A percentile compares a stretch with the other conserved stretches of the same genome.
These are phyloP conservation scores for Pachyuromys duprasi DNA, from an alignment of 2,797 vertebrate genomes.

Conservation along the genomic window DNA sequence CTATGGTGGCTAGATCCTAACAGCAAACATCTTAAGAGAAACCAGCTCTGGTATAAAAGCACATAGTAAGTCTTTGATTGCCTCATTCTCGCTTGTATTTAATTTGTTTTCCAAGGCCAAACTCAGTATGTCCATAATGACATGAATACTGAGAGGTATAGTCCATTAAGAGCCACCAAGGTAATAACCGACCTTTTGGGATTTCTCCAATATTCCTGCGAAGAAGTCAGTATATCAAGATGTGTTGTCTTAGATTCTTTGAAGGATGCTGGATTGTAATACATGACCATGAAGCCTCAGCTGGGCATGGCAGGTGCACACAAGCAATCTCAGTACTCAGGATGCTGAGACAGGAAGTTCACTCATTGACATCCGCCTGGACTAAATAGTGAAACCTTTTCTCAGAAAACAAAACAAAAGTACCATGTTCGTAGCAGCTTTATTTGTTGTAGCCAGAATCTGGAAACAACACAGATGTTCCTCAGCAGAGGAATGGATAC, in stretches of 20 bases:
- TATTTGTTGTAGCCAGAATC: no score
- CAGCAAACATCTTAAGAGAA: neutral
- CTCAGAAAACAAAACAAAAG: neutral
- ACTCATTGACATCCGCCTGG: neutral
- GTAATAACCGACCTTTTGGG: neutral
- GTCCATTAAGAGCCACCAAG: neutral
- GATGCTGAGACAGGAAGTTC: neutral
- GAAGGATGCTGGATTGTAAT: neutral
- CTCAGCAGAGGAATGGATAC: no score
- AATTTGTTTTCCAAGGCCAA: neutral
- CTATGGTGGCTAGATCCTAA: neutral
- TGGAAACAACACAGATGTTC: no score
- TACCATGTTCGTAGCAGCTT: no score
- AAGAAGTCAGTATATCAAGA: neutral
- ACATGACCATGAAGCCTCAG: neutral
- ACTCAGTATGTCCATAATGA: neutral
- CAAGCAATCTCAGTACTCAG: neutral
- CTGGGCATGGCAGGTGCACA: neutral
- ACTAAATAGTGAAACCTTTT: neutral
- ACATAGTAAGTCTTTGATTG: neutral
- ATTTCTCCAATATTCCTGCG: neutral
- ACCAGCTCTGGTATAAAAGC: neutral
- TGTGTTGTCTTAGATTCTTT: neutral
- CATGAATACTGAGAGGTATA: neutral
- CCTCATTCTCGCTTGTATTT: neutral